Conservation (phyloP, 2,113 vertebrate genomes). For the Colinus virginianus region DNA sequence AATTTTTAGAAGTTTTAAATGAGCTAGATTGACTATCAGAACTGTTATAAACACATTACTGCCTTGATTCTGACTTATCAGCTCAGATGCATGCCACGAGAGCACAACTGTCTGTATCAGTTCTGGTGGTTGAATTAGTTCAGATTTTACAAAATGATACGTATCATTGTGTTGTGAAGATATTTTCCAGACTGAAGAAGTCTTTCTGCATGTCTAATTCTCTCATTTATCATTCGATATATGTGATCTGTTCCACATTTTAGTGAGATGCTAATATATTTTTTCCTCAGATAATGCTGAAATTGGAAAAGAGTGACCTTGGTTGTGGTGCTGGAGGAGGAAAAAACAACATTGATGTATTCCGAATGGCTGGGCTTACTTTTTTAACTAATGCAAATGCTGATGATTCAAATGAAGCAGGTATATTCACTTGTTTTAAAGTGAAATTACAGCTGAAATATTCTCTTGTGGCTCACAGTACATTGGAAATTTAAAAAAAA, state of each 20-base stretch:
- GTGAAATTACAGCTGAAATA: neutral
- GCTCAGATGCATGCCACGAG: neutral
- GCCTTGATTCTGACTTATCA: neutral
- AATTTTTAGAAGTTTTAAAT: neutral
- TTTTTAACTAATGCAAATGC: slow-evolving; percentile 91
- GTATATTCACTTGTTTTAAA: slow-evolving; percentile 28
- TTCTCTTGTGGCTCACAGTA: rapidly evolving
- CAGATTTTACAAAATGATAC: too few relatives aligned
- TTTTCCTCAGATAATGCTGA: slow-evolving; percentile 80
- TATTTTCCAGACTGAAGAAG: neutral
- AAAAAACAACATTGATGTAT: slow-evolving; percentile 84
- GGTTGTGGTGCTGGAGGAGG: slow-evolving; percentile 95
- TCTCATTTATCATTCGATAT: neutral
- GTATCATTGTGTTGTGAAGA: neutral
- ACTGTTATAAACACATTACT: neutral
- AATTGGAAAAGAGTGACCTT: slow-evolving; percentile 86
- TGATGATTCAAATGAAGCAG: slow-evolving; percentile 57
- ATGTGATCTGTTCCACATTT: neutral
- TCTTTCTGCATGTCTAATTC: neutral
- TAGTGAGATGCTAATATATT: neutral
- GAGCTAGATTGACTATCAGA: neutral
- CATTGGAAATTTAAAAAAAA: neutral
- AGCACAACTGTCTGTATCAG: neutral
- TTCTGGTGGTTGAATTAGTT: neutral
- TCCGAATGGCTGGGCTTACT: slow-evolving; percentile 87